These are phyloP conservation scores for Drosophila navojoa DNA, from an alignment of 1,140 invertebrate species.

Conservation along the genomic window DNA sequence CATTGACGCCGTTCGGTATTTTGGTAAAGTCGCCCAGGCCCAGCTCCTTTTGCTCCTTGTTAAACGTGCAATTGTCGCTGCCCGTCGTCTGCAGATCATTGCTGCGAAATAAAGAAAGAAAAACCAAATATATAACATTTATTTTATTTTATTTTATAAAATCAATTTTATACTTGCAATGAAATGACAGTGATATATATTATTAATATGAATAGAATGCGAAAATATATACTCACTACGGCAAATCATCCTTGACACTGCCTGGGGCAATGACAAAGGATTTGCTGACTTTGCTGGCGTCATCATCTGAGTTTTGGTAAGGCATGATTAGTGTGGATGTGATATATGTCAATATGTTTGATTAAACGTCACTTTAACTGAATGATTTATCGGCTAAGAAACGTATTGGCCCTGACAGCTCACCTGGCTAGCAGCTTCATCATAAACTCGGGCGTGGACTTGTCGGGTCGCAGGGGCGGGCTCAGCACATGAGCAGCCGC, in stretches of 20 bases:
- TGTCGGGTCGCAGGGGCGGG: slow-evolving; percentile 91
- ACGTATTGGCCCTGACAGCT: slow-evolving; percentile 80
- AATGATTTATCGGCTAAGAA: neutral
- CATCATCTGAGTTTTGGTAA: no score
- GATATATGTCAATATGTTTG: no score
- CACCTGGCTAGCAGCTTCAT: slow-evolving; percentile 94
- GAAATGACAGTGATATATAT: neutral
- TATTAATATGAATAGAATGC: neutral
- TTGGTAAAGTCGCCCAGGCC: slow-evolving; percentile 97
- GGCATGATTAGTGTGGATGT: no score
- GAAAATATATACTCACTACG: no score
- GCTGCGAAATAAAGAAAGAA: slow-evolving; percentile 84
- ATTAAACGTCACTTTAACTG: no score
- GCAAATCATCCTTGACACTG: no score
- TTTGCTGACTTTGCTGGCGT: no score
- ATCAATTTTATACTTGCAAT: no score
- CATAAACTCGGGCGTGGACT: slow-evolving; percentile 91
- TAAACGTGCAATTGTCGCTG: slow-evolving; percentile 99
- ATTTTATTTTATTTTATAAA: no score
- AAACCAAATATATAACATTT: neutral
- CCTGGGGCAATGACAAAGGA: no score
- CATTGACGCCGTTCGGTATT: slow-evolving; percentile 99
- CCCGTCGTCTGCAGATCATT: slow-evolving; percentile 96
- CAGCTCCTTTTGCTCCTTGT: slow-evolving; percentile 94
- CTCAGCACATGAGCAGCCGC: slow-evolving; percentile 86